Evolutionary conservation across 2,888 invertebrate genomes (phyloP).

Genomic region (Clivina fossor): DNA sequence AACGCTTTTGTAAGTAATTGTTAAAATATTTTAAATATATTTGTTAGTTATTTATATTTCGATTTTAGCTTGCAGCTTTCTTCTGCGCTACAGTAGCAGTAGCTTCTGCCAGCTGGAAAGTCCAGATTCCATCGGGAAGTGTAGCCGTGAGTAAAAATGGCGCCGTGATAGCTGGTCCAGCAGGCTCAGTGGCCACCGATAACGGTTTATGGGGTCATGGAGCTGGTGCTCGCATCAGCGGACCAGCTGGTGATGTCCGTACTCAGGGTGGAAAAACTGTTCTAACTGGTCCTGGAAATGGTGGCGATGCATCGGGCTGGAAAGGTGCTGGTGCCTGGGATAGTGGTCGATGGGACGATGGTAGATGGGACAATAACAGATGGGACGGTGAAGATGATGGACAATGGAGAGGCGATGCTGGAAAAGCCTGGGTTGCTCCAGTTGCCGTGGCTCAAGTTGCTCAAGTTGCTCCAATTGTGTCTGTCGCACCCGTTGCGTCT

Average conservation of each 20-base stretch:
- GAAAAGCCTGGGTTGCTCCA: conserved; percentile 18
- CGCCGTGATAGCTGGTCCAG: conserved; percentile 32
- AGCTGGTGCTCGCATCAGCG: conserved; percentile 21
- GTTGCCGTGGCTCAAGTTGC: too few relatives aligned
- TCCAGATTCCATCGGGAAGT: conserved; percentile 22
- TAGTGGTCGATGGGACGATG: neutral
- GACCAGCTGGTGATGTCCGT: conserved; percentile 26
- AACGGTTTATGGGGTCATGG: conserved; percentile 24
- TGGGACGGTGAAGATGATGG: too few relatives aligned
- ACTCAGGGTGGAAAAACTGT: conserved; percentile 16
- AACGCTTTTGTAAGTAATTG: too few relatives aligned
- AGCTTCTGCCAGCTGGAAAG: neutral
- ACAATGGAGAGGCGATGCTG: conserved; percentile 37
- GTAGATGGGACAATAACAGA: too few relatives aligned
- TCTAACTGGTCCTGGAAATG: neutral
- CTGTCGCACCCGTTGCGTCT: too few relatives aligned
- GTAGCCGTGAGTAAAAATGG: conserved; percentile 15
- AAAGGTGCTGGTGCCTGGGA: neutral
- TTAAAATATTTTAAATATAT: too few relatives aligned
- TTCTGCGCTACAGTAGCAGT: conserved; percentile 3
- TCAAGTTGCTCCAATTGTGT: too few relatives aligned
- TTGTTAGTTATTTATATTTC: too few relatives aligned
- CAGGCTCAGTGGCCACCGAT: conserved; percentile 20
- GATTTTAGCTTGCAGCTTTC: too few relatives aligned
- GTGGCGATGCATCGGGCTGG: neutral